Evolutionary conservation across 1,140 invertebrate genomes (phyloP).

Genomic region (Sinonovacula constricta): DNA sequence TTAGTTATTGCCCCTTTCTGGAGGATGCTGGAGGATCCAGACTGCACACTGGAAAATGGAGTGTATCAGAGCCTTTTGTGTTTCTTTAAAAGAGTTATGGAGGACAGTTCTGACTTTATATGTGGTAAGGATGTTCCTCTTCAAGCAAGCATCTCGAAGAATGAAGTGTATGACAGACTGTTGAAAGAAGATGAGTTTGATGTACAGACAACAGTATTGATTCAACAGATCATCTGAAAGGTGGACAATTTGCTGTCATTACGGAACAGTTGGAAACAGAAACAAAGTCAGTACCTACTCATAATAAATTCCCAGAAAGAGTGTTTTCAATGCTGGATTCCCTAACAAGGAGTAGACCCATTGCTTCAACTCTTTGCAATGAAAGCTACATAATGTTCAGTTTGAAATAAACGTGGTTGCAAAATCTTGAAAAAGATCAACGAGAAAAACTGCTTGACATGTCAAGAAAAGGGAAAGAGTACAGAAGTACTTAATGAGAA

Average conservation of each 20-base stretch:
- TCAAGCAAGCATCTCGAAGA: no score
- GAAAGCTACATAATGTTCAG: conserved; percentile 7
- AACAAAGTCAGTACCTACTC: conserved; percentile 5
- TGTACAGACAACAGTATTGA: no score
- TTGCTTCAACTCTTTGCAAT: background rate
- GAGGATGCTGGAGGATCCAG: no score
- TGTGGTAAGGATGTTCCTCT: no score
- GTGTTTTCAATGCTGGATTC: conserved; percentile 38
- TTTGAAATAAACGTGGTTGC: conserved; percentile 10
- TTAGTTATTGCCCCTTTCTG: no score
- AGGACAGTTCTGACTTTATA: no score
- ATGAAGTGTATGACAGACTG: no score
- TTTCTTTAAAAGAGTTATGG: background rate
- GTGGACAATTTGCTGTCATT: background rate
- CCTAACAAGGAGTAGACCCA: background rate
- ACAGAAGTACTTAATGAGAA: no score
- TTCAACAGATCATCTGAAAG: conserved; percentile 1
- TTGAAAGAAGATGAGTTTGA: no score
- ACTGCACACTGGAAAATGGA: no score
- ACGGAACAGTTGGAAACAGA: no score
- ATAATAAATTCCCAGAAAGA: conserved; percentile 47
- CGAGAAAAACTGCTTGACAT: background rate
- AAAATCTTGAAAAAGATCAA: background rate
- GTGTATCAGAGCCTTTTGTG: background rate
- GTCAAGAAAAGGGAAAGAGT: background rate